Conservation (phyloP, 2,797 vertebrate species). For the Sebastes dallii region DNA sequence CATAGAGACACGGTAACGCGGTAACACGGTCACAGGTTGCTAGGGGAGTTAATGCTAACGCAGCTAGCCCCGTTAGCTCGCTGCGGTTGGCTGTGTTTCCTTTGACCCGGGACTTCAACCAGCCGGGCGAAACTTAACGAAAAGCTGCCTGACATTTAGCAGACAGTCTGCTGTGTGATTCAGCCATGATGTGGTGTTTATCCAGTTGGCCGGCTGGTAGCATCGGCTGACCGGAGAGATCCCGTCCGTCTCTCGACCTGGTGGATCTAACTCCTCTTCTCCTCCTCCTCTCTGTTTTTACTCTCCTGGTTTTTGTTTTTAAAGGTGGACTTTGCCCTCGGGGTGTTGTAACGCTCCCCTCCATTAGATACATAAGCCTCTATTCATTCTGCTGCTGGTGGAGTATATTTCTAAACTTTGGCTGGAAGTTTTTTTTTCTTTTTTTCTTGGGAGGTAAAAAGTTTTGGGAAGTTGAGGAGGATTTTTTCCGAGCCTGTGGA, state of each 20-base stretch:
- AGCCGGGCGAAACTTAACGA: neutral
- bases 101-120: neutral
- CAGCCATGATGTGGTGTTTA: slow-evolving; percentile 54
- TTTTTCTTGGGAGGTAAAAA: slow-evolving; percentile 18
- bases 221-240: slow-evolving; percentile 65
- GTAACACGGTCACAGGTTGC: slow-evolving; percentile 65
- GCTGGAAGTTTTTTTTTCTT: slow-evolving; percentile 10
- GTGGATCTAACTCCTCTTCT: slow-evolving; percentile 5
- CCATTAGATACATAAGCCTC: neutral
- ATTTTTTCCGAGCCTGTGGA: slow-evolving; percentile 66
- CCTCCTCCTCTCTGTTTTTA: neutral
- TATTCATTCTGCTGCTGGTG: slow-evolving; percentile 8
- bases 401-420: slow-evolving; percentile 25
- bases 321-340: slow-evolving; percentile 59
- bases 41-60: slow-evolving; percentile 58
- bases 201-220: slow-evolving; percentile 69
- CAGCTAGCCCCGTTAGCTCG: slow-evolving; percentile 55
- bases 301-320: slow-evolving; percentile 1
- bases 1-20: neutral
- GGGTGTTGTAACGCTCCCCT: slow-evolving; percentile 15
- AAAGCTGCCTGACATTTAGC: neutral
- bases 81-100: slow-evolving; percentile 20
- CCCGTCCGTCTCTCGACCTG: slow-evolving; percentile 18
- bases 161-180: neutral
- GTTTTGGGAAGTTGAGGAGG: slow-evolving; percentile 39